phyloP scores from a whole-genome alignment of 2,797 vertebrate genomes.

The Pantherophis vulpinus region DNA sequence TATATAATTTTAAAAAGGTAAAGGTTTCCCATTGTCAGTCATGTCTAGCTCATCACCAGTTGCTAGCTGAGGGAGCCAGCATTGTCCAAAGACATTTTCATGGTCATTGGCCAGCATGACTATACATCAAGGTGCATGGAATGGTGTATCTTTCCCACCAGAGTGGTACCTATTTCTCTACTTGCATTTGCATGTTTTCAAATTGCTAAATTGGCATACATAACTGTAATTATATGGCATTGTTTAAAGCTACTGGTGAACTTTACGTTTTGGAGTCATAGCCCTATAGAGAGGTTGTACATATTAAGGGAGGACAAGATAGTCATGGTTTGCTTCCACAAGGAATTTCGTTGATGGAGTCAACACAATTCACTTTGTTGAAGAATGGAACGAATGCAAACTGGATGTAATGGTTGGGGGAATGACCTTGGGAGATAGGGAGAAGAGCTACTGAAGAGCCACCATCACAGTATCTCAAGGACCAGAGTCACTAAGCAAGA shows the following conservation, averaged over 20 bases:
- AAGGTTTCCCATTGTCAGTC: background rate
- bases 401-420: background rate
- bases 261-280: background rate
- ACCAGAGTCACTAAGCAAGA: background rate
- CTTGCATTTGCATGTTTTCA: background rate
- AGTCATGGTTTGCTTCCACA: background rate
- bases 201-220: background rate
- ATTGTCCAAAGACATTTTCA: background rate
- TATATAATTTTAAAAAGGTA: background rate
- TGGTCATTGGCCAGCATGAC: background rate
- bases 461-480: background rate
- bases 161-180: background rate
- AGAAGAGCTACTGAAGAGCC: background rate
- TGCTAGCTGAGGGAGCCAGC: background rate
- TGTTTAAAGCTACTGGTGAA: background rate
- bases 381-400: background rate
- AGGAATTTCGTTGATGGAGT: background rate
- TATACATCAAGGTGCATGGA: background rate
- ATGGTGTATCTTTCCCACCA: background rate
- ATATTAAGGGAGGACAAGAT: background rate
- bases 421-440: background rate
- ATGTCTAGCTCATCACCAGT: background rate
- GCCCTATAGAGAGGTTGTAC: background rate
- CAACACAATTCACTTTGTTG: background rate
- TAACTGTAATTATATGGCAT: background rate